Evolutionary conservation across 2,888 invertebrate genomes (phyloP).

Genomic region (Steinernema hermaphroditum): DNA sequence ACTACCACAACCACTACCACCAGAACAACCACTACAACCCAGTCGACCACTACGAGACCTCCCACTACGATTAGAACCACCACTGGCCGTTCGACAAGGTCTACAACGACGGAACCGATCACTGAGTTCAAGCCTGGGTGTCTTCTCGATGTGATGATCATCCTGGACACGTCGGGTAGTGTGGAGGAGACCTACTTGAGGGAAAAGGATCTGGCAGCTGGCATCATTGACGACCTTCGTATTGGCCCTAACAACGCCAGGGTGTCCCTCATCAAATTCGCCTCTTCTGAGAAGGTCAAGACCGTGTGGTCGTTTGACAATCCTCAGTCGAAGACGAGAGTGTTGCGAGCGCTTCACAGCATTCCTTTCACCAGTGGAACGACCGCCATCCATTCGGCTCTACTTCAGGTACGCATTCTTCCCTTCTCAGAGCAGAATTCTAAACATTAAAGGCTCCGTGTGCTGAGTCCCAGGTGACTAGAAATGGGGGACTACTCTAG

Average conservation of each 20-base stretch:
- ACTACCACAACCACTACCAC: conserved; percentile 3
- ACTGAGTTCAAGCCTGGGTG: conserved; percentile 42
- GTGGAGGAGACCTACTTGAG: conserved; percentile 53
- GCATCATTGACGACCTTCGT: conserved; percentile 45
- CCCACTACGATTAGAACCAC: conserved; percentile 2
- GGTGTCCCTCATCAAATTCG: conserved; percentile 57
- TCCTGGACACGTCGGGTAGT: conserved; percentile 55
- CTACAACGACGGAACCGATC: conserved; percentile 26
- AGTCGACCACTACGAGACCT: conserved; percentile 25
- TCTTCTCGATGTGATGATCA: conserved; percentile 52
- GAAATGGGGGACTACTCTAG: no score
- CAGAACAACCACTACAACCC: background rate
- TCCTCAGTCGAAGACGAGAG: conserved; percentile 33
- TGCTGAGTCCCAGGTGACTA: no score
- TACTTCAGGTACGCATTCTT: conserved; percentile 30
- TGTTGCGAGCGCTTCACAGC: conserved; percentile 39
- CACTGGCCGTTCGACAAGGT: background rate
- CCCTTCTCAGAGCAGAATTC: background rate
- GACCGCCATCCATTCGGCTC: conserved; percentile 53
- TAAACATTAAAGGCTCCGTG: no score
- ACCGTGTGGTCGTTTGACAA: conserved; percentile 49
- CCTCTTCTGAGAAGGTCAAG: conserved; percentile 49
- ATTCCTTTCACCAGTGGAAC: conserved; percentile 49
- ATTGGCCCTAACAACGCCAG: conserved; percentile 52
- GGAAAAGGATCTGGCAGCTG: conserved; percentile 53